Base-by-base conservation (phyloP, 1,140 invertebrate genomes). In the Zaprionus kolodkinae region DNA sequence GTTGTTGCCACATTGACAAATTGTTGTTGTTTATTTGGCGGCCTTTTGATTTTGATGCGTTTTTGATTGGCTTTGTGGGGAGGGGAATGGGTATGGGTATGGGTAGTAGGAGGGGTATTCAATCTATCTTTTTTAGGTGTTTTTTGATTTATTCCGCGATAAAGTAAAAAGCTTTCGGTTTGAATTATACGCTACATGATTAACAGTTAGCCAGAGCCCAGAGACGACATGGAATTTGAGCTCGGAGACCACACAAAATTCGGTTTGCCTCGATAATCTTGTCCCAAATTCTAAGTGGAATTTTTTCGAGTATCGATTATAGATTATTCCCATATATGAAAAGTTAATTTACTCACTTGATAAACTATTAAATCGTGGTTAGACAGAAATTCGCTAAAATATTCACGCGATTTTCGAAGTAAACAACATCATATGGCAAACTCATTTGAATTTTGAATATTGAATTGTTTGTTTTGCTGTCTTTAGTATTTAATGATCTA, bases 1-100 rank as follows among this genome's bases (percentile, higher is more conserved):
- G 85, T 89, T 90, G 85, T 90, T 89, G 86, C 86, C 86, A 89
- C 86, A 86, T 89, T 89, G 85, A 89, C 85, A 89, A 89, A 89
- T 89, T 85, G 85, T 85, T 80, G 69, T 72, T 86, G 71, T 78
- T 85, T 81, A 86, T 81, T 86, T 85, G 81, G 72, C 82, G 82
- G 82, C 70, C 78, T 70, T 81, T 89, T 81, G 84, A 66, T 72
- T 89, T 88, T 88, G 80, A 87, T 87, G 83, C 70, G 84, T 88
- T 87, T 87, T 87, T 87, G 83, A 87, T 87, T 88, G 85, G 84
- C 68, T 75, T 78, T 50, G 65, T 35, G 73, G 55, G 52, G 65
- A 65, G 66, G 50, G 1, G 11, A 12, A 15, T 40, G 6, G 9
- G 55, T 12, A 35, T 35, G n/a, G n/a, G n/a, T n/a, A n/a, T n/a